Base-by-base conservation (phyloP, 2,797 vertebrate genomes). In the Pseudomugil tenellus region DNA sequence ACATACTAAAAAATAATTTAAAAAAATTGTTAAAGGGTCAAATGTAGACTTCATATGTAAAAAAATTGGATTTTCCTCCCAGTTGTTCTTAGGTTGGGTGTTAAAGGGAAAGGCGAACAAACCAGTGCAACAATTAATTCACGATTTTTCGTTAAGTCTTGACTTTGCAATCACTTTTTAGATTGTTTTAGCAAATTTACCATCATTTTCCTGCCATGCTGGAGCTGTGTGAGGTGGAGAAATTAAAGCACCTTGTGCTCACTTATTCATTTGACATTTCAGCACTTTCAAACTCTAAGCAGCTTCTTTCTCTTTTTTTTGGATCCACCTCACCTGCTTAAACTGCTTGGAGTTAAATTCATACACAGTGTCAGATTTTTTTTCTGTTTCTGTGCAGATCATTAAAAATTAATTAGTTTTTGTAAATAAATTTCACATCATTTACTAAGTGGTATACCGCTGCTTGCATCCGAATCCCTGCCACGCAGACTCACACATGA, bases 401-500 rank as follows among this genome's bases (percentile, higher is more conserved):
- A n/a, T 12, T 12, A 21, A 29, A 52, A 56, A 1, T 32, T 1
- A 34, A 51, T 53, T 6, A 2, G 11, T 29, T 68, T 3, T 8
- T 39, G 26, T 43, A 1, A 32, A 35, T 34, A 54, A 68, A 35
- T n/a, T 52, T 60, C 6, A 58, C 16, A 17, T 13, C 8, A 28
- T 63, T 60, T 39, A 32, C 34, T 46, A 10, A 23, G 46, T 26
- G 25, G 25, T 52, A 12, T 52, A 26, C 49, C 14, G 28, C 13
- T 26, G 6, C 10, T 43, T 55, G 21, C 32, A n/a, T 58, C 1
- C 56, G 59, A 6, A 58, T 70, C 49, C 56, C 23, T 59, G 35
- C 16, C 25, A 31, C 28, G 4, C 51, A 56, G 57, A 0, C 17
- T 63, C 48, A 74, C 81, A 79, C 84, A 58, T 70, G 64, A 71